Evolutionary conservation across 2,797 vertebrate species (phyloP).

Genomic region (Carapus acus): DNA sequence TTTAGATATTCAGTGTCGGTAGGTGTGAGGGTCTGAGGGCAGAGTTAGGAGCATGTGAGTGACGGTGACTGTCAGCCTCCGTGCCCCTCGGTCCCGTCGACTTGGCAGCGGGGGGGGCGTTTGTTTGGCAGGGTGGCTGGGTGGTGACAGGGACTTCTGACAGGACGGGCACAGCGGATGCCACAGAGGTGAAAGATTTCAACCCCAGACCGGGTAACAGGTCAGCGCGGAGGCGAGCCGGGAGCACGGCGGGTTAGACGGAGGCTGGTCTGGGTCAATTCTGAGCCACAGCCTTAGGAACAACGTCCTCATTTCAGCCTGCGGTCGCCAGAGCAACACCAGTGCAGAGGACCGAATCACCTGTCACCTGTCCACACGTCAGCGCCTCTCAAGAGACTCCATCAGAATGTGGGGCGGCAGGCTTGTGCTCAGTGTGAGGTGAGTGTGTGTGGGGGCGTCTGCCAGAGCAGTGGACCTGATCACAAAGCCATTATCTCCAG

Average conservation of each 20-base stretch:
- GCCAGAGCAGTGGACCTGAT: slow-evolving; percentile 43
- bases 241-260: background rate
- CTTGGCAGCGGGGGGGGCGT: slow-evolving; percentile 39
- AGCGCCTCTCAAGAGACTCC: slow-evolving; percentile 21
- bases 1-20: slow-evolving; percentile 33
- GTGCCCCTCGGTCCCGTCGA: slow-evolving; percentile 45
- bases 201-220: slow-evolving; percentile 18
- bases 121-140: slow-evolving; percentile 43
- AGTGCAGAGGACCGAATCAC: slow-evolving; percentile 10
- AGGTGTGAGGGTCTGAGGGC: slow-evolving; percentile 26
- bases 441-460: slow-evolving; percentile 40
- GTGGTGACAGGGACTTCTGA: slow-evolving; percentile 47
- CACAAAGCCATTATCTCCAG: slow-evolving; percentile 52
- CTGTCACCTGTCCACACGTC: slow-evolving; percentile 26
- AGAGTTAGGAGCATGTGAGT: slow-evolving; percentile 56
- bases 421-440: slow-evolving; percentile 32
- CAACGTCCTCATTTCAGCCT: too few species aligned
- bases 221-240: slow-evolving; percentile 9
- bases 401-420: slow-evolving; percentile 35
- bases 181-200: slow-evolving; percentile 19
- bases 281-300: too few species aligned
- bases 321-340: slow-evolving; percentile 6
- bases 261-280: too few species aligned
- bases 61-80: slow-evolving; percentile 55
- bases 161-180: slow-evolving; percentile 31